Base-by-base conservation (phyloP, 1,140 invertebrate genomes). In the Hesperophylax magnus region DNA sequence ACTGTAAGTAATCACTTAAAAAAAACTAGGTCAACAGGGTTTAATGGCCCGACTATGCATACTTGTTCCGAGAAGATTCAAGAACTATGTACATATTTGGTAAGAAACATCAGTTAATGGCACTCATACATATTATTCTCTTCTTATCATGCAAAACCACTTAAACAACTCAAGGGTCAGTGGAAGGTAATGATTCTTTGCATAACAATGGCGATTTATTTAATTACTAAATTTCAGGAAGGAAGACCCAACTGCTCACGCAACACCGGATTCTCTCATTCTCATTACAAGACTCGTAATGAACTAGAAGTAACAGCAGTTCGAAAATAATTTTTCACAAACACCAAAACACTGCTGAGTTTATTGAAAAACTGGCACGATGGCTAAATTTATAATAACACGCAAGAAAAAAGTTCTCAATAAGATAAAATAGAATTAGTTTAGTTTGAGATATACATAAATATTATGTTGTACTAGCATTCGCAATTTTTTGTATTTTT, bases 331-430 rank as follows among this genome's bases (percentile, higher is more conserved):
- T 27, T 34, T 24, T 22, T 53, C 69, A 24, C 52, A 17, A 22
- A 24, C 54, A 39, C 76, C 76, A 77, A 77, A 77, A 17, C 56
- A 53, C 65, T 20, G 76, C 58, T 22, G 20, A 75, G 78, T 80
- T 80, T 80, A 65, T 53, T 80, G n/a, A 80, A 72, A 80, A 80
- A 80, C 78, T 53, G 27, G 71, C 71, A 63, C n/a, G 78, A 75
- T 80, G 78, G 69, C 47, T 72, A 52, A 17, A 47, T 52, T n/a
- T 61, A 61, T 22, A 22, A 27, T 61, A 14, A 24, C 8, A 11
- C 9, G 58, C 54, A 63, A 27, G 65, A 24, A 69, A 34, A 69
- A 69, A 69, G 39, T 34, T 22, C 20, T 34, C 20, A 22, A 69
- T 31, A 2, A 15, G 15, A 18, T 61, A 47, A 47, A 47, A 47